Evolutionary conservation across 2,888 invertebrate genomes (phyloP).

Genomic region (Cryptus viduatorius): DNA sequence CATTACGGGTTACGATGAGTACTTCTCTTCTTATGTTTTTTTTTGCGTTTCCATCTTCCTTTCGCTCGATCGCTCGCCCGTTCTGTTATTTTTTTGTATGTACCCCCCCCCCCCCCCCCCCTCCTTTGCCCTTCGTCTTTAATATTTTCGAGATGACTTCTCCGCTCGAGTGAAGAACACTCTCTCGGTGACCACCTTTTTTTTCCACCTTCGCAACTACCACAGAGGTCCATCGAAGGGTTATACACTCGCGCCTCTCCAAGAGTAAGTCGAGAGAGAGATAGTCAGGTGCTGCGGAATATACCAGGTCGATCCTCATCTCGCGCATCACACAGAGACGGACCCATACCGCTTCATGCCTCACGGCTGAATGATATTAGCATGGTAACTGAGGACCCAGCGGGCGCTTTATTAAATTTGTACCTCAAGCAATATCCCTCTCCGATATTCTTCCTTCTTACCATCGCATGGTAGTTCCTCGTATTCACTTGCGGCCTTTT

Average conservation of each 20-base stretch:
- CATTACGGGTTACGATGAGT: conserved; percentile 79
- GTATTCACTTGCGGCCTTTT: conserved; percentile 3
- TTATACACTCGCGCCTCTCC: background rate
- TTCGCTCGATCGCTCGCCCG: conserved; percentile 1
- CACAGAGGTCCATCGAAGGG: conserved; percentile 4
- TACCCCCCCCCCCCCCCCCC: conserved; percentile 32
- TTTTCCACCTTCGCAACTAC: conserved; percentile 25
- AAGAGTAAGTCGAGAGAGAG: background rate
- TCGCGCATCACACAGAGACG: background rate
- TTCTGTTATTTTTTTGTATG: conserved; percentile 26
- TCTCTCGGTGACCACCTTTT: background rate
- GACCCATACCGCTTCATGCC: conserved; percentile 25
- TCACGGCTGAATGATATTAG: conserved; percentile 78
- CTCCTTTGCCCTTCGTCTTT: conserved; percentile 70
- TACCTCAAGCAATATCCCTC: conserved; percentile 77
- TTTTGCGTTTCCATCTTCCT: conserved; percentile 47
- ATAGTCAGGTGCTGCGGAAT: conserved; percentile 36
- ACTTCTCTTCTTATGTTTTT: conserved; percentile 51
- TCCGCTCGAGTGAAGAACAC: background rate
- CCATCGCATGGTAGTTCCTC: background rate
- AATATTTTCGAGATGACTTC: background rate
- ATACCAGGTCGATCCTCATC: conserved; percentile 1
- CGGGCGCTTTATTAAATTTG: conserved; percentile 82
- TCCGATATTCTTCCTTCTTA: background rate
- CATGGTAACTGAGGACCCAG: conserved; percentile 81